A percentile compares a stretch with the other conserved stretches of the same genome.
Conservation (phyloP, 2,888 invertebrate species). For the Trachelus iudaicus region DNA sequence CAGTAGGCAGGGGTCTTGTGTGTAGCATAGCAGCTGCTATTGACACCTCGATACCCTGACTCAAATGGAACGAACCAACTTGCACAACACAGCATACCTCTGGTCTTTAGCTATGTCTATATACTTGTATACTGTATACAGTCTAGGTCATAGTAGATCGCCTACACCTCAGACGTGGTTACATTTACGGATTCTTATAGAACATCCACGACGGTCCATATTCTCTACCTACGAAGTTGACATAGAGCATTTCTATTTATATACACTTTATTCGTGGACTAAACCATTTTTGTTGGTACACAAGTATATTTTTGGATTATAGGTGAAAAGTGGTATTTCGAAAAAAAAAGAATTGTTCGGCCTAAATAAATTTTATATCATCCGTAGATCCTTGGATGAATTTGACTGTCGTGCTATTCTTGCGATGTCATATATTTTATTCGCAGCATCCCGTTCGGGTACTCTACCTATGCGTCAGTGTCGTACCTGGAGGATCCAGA, state of each 20-base stretch:
- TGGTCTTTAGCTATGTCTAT: slow-evolving; percentile 36
- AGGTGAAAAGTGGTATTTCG: not conserved
- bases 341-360: not conserved
- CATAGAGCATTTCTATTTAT: not conserved
- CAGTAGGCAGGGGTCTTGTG: slow-evolving; percentile 57
- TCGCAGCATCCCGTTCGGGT: not conserved
- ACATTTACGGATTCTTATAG: not conserved
- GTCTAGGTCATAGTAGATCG: not conserved
- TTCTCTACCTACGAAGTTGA: not conserved
- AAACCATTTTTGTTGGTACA: not conserved
- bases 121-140: not conserved
- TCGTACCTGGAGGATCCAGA: not conserved
- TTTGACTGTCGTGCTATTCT: not conserved
- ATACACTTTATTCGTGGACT: not conserved
- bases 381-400: not conserved
- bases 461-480: not conserved
- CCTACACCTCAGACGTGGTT: not conserved
- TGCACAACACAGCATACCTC: slow-evolving; percentile 43
- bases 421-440: not conserved
- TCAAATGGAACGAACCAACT: slow-evolving; percentile 61
- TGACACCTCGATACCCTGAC: slow-evolving; percentile 65
- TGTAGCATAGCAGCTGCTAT: slow-evolving; percentile 64
- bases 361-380: not conserved
- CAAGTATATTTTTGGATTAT: not conserved
- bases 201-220: not conserved